Conservation (phyloP, 2,113 vertebrate species). For the Australoheros scitulus region DNA sequence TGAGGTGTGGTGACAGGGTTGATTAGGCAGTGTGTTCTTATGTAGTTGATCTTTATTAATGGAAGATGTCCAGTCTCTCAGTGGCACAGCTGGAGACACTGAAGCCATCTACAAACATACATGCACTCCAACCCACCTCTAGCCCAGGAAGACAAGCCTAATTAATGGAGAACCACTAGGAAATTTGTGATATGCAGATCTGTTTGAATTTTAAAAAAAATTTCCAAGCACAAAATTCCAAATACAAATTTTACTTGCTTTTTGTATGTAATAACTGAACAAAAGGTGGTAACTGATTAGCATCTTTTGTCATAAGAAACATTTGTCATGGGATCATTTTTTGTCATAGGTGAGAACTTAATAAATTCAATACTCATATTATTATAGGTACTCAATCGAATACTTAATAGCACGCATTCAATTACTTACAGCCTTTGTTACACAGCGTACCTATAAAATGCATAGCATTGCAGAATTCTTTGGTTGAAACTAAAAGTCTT, state of each 20-base stretch:
- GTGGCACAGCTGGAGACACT: conserved; percentile 31
- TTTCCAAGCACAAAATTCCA: background rate
- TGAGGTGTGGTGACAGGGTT: conserved; percentile 66
- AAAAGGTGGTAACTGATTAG: background rate
- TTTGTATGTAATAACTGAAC: background rate
- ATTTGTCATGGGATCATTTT: background rate
- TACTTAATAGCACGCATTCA: background rate
- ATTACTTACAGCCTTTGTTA: background rate
- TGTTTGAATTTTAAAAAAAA: too few species aligned
- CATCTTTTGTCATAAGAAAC: background rate
- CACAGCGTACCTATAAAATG: background rate
- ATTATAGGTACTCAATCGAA: background rate
- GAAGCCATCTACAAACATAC: background rate
- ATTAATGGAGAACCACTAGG: background rate
- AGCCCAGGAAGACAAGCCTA: background rate
- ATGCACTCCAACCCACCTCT: background rate
- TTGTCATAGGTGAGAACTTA: background rate
- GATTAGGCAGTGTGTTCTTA: conserved; percentile 66
- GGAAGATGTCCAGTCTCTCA: conserved; percentile 57
- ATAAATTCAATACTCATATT: background rate
- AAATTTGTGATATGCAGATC: background rate
- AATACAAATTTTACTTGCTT: background rate
- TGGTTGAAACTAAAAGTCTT: too few species aligned
- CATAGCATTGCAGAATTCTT: background rate
- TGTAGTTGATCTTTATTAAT: conserved; percentile 70